phyloP scores from a whole-genome alignment of 2,888 invertebrate genomes.

The Reticulitermes lucifugus region DNA sequence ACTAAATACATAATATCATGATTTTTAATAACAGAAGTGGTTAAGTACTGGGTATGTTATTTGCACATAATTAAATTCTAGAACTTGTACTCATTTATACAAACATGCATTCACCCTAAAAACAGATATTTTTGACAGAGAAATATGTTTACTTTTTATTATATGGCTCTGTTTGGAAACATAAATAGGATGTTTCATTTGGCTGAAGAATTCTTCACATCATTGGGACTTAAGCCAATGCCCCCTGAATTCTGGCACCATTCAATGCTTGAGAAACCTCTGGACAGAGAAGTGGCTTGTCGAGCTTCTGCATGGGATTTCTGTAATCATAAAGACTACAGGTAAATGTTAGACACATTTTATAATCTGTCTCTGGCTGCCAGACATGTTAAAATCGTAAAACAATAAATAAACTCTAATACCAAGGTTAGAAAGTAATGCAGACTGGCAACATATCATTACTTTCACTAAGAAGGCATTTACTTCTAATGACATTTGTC shows the following conservation, averaged over 20 bases:
- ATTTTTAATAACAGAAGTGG: no score
- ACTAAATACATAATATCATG: no score
- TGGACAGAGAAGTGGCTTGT: conserved; percentile 78
- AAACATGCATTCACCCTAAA: neutral
- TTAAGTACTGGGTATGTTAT: no score
- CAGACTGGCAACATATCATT: no score
- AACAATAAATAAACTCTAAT: no score
- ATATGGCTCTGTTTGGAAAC: neutral
- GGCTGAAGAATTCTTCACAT: conserved; percentile 86
- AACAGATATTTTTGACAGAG: neutral
- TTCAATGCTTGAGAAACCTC: conserved; percentile 82
- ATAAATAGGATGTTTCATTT: conserved; percentile 79
- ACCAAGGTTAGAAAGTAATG: no score
- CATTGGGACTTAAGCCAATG: conserved; percentile 82
- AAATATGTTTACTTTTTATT: no score
- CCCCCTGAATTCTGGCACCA: conserved; percentile 87
- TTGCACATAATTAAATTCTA: no score
- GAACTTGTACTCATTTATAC: neutral
- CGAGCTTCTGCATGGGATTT: conserved; percentile 89
- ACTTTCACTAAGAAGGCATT: no score
- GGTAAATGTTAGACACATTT: conserved; percentile 65
- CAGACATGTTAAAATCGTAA: no score
- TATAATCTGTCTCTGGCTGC: no score
- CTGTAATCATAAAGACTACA: conserved; percentile 84
- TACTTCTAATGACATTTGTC: no score